Evolutionary conservation across 2,888 invertebrate genomes (phyloP).

Genomic region (Acronicta aceris): DNA sequence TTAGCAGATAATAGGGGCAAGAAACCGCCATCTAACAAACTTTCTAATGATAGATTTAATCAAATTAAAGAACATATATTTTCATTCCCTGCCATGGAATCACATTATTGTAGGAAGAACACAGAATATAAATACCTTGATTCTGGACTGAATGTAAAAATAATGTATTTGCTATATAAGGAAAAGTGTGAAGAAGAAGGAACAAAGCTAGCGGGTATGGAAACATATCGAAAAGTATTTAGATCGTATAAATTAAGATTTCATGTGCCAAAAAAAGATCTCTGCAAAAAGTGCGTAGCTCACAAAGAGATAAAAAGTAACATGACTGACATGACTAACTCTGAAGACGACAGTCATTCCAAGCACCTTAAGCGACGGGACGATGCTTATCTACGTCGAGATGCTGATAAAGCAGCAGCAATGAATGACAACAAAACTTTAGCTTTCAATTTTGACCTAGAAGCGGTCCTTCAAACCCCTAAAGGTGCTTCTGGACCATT

Average conservation of each 20-base stretch:
- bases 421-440: constrained; percentile 46
- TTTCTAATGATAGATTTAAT: constrained; percentile 1
- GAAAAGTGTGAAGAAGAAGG: constrained; percentile 5
- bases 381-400: constrained; percentile 35
- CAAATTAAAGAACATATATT: constrained; percentile 1
- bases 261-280: no score
- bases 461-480: constrained; percentile 36
- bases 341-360: constrained; percentile 4
- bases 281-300: no score
- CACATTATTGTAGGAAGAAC: constrained; percentile 4
- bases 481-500: constrained; percentile 53
- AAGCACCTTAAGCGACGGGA: constrained; percentile 17
- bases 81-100: constrained; percentile 15
- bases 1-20: constrained; percentile 9
- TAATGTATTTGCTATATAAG: constrained; percentile 8
- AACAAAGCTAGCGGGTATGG: constrained; percentile 1
- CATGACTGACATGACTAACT: background rate
- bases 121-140: constrained; percentile 1
- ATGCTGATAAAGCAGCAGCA: constrained; percentile 57
- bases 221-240: constrained; percentile 16
- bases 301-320: no score
- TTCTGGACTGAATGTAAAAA: constrained; percentile 10
- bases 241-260: constrained; percentile 34
- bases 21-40: constrained; percentile 13
- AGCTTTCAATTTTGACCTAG: constrained; percentile 45